Evolutionary conservation across 1,140 invertebrate genomes (phyloP).

Genomic region (Macrobrachium nipponense): DNA sequence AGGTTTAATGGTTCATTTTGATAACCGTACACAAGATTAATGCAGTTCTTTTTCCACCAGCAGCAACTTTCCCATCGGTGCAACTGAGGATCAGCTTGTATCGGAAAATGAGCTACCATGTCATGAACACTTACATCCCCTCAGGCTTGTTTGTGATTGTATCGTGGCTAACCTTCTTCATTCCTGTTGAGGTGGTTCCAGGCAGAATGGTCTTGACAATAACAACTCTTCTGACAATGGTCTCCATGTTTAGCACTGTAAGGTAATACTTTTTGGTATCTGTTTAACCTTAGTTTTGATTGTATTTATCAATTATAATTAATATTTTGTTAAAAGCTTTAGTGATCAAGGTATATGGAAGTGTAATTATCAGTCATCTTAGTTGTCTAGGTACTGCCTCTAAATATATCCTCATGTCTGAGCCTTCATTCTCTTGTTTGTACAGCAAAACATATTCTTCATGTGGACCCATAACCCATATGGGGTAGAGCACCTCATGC

Average conservation of each 20-base stretch:
- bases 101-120: constrained; percentile 61
- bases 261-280: constrained; percentile 39
- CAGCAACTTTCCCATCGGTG: constrained; percentile 19
- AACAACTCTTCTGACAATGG: constrained; percentile 64
- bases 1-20: too few species aligned
- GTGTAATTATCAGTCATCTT: too few species aligned
- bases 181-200: constrained; percentile 62
- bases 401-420: too few species aligned
- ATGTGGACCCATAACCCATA: too few species aligned
- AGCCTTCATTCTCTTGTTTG: too few species aligned
- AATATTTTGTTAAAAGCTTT: neutral
- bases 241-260: constrained; percentile 64
- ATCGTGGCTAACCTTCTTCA: constrained; percentile 64
- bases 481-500: too few species aligned
- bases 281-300: neutral
- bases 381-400: too few species aligned
- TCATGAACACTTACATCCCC: constrained; percentile 63
- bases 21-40: neutral
- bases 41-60: neutral
- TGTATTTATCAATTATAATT: neutral
- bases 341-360: too few species aligned
- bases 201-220: constrained; percentile 64
- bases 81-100: constrained; percentile 41
- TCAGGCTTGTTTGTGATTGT: constrained; percentile 63
- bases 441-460: too few species aligned